These are phyloP conservation scores for Thera britannica DNA, from an alignment of 2,888 invertebrate genomes.

Conservation along the genomic window DNA sequence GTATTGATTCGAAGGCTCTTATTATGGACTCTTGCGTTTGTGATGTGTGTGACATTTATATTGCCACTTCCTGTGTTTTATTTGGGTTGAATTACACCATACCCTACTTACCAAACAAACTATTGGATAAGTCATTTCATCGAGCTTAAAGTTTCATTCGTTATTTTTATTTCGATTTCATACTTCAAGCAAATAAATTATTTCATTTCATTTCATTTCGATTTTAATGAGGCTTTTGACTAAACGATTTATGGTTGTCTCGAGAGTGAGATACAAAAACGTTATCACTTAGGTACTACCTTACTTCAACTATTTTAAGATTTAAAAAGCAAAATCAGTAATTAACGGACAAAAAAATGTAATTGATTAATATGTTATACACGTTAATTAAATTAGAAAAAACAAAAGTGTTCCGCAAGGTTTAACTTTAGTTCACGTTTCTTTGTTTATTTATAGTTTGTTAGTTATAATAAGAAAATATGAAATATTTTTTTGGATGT, in stretches of 20 bases:
- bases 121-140: conserved; percentile 9
- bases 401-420: not conserved
- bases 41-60: conserved; percentile 34
- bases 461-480: not conserved
- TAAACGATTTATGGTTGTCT: not conserved
- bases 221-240: conserved; percentile 2
- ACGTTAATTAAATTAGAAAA: too few species aligned
- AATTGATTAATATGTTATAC: too few species aligned
- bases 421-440: not conserved
- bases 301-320: too few species aligned
- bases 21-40: conserved; percentile 48
- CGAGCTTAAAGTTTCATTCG: not conserved
- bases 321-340: too few species aligned
- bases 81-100: conserved; percentile 35
- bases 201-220: not conserved
- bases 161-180: not conserved
- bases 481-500: too few species aligned
- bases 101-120: not conserved
- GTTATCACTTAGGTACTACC: too few species aligned
- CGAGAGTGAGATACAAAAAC: not conserved
- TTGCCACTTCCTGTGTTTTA: conserved; percentile 24
- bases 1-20: conserved; percentile 48
- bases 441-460: not conserved
- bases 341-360: too few species aligned
- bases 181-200: too few species aligned